A percentile compares a stretch with the other conserved stretches of the same genome.
These are phyloP conservation scores for Protonibea diacanthus DNA, from an alignment of 2,797 vertebrate species.

Conservation along the genomic window DNA sequence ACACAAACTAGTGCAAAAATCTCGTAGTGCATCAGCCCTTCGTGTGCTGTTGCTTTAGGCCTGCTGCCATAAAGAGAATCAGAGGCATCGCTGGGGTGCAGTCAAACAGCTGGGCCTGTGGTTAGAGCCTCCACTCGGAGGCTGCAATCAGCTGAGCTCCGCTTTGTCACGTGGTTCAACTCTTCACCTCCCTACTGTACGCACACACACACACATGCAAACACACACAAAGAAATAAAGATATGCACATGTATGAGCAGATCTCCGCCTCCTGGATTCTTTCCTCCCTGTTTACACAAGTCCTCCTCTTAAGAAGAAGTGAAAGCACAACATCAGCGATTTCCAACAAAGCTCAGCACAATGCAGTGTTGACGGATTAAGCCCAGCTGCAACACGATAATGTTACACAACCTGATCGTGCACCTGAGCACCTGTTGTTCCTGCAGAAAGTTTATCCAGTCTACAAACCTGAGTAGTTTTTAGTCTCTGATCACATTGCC, in stretches of 20 bases:
- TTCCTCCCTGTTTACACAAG: slow-evolving; percentile 10
- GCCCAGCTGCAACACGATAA: slow-evolving; percentile 15
- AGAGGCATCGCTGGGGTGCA: slow-evolving; percentile 52
- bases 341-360: not conserved
- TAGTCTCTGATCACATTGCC: too few relatives aligned
- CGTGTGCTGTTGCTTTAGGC: slow-evolving; percentile 64
- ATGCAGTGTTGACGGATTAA: slow-evolving; percentile 15
- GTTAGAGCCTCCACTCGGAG: slow-evolving; percentile 46
- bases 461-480: too few relatives aligned
- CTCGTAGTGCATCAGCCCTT: slow-evolving; percentile 15
- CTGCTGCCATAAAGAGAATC: slow-evolving; percentile 54
- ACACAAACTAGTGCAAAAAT: slow-evolving; percentile 23
- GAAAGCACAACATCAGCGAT: slow-evolving; percentile 31
- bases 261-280: slow-evolving; percentile 6
- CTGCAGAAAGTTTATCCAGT: not conserved
- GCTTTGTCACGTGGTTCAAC: slow-evolving; percentile 39
- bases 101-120: slow-evolving; percentile 68
- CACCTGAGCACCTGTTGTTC: slow-evolving; percentile 23
- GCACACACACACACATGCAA: not conserved
- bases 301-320: not conserved
- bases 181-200: slow-evolving; percentile 20
- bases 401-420: slow-evolving; percentile 26
- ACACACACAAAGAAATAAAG: slow-evolving; percentile 6
- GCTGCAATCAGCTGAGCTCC: slow-evolving; percentile 69
- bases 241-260: not conserved